These are phyloP conservation scores for Netelia fuscicornis DNA, from an alignment of 2,888 invertebrate species.

Conservation along the genomic window DNA sequence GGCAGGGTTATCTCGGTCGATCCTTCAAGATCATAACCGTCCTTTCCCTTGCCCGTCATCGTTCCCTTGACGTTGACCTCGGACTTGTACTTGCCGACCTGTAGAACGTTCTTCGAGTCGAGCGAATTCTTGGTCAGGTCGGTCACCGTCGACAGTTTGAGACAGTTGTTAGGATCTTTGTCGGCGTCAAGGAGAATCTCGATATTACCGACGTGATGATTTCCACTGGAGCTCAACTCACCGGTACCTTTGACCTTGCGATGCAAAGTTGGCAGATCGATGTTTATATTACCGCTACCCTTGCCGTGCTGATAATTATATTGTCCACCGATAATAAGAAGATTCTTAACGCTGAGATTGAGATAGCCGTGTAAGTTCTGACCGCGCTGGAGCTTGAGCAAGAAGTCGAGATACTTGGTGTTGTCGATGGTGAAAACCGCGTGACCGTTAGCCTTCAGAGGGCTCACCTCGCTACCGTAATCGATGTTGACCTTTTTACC, in stretches of 20 bases:
- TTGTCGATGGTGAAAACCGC: conserved; percentile 86
- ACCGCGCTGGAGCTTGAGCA: conserved; percentile 85
- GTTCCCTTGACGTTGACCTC: conserved; percentile 85
- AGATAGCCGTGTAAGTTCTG: conserved; percentile 86
- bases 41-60: conserved; percentile 82
- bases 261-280: conserved; percentile 87
- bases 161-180: conserved; percentile 89
- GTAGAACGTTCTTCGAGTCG: conserved; percentile 88
- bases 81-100: conserved; percentile 85
- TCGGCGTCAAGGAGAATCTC: conserved; percentile 90
- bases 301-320: conserved; percentile 88
- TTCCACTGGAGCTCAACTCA: conserved; percentile 87
- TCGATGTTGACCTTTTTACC: conserved; percentile 87
- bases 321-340: conserved; percentile 88
- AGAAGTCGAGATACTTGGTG: conserved; percentile 86
- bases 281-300: conserved; percentile 87
- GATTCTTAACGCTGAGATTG: conserved; percentile 87
- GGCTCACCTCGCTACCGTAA: conserved; percentile 85
- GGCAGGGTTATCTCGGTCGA: conserved; percentile 86
- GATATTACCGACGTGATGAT: conserved; percentile 87
- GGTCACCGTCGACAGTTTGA: conserved; percentile 88
- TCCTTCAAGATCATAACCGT: conserved; percentile 85
- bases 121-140: conserved; percentile 86
- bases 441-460: conserved; percentile 85
- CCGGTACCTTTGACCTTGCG: conserved; percentile 84